Evolutionary conservation across 2,888 invertebrate genomes (phyloP), one percentile per base, ranked within the genome.

Genomic region (Noctua pronuba): DNA sequence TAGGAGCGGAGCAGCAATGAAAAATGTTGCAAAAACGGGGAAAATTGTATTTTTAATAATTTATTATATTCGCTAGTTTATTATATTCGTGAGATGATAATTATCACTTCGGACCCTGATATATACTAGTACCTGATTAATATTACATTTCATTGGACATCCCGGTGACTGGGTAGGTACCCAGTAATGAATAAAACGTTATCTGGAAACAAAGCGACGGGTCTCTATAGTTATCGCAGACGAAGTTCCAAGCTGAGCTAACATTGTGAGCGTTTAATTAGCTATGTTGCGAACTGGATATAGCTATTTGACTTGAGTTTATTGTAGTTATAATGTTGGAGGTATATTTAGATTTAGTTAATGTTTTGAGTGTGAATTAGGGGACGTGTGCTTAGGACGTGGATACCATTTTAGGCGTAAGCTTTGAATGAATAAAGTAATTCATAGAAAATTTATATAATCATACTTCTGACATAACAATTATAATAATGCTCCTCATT

Each of bases 241-340:
- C 49, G 5, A 74, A 83, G 75, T 75, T 83, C 49, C 8, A 10
- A 21, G 44, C 58, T 13, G 16, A 28, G 58, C 58, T 38, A 79
- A 76, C 73, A 60, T 55, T 68, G 70, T 64, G 35, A 71, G 46
- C 64, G 35, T 62, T 79, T 80, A 80, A 83, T 83, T 80, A 80
- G 65, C 65, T 49, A 65, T 71, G 55, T 73, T 73, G 0, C 35
- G 6, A 74, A 83, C 75, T 76, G 10, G 31, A 60, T 70, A 35
- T 13, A 62, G 44, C 7, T n/a, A 41, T 62, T 62, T n/a, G 38
- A 24, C 13, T 28, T 11, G 24, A 52, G 28, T 8, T 78, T 77
- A 21, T 31, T 58, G 11, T 64, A 44, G 58, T 46, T 18, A 13
- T 65, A 38, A 11, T 7, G 6, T n/a, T 28, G 2, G 18, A 52